Conservation (phyloP, 2,888 invertebrate species). For the Drosophila flavopinicola region DNA sequence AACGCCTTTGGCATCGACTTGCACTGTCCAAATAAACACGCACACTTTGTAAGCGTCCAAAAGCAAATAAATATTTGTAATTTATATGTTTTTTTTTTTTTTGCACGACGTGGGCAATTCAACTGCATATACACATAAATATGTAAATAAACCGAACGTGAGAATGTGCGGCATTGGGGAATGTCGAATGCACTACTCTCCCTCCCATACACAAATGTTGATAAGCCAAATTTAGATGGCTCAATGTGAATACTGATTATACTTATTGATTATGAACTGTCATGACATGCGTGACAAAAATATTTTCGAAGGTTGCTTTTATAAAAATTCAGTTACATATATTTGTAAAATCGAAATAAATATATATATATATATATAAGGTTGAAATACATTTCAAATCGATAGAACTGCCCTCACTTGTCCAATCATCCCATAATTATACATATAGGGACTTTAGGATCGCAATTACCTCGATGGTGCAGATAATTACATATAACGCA, state of each 20-base stretch:
- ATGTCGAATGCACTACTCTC: conserved; percentile 44
- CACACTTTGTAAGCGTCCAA: conserved; percentile 74
- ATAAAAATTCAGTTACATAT: no score
- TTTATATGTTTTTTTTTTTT: conserved; percentile 70
- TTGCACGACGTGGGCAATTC: conserved; percentile 61
- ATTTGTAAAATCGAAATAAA: background rate
- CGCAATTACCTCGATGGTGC: background rate
- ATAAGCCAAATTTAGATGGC: conserved; percentile 8
- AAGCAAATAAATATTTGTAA: conserved; percentile 75
- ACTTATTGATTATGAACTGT: conserved; percentile 6
- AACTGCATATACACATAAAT: conserved; percentile 56
- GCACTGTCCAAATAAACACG: conserved; percentile 75
- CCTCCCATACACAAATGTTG: conserved; percentile 1
- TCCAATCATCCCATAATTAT: background rate
- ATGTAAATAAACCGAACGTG: conserved; percentile 67
- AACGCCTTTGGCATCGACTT: conserved; percentile 53
- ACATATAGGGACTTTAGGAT: conserved; percentile 16
- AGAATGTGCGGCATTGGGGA: conserved; percentile 57
- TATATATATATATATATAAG: background rate
- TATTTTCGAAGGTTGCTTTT: no score
- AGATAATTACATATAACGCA: conserved; percentile 47
- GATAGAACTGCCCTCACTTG: background rate
- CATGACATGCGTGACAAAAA: background rate
- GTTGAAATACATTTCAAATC: background rate
- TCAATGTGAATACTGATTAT: conserved; percentile 14